These are phyloP conservation scores for Euleptes europaea DNA, from an alignment of 2,113 vertebrate species.

Conservation along the genomic window DNA sequence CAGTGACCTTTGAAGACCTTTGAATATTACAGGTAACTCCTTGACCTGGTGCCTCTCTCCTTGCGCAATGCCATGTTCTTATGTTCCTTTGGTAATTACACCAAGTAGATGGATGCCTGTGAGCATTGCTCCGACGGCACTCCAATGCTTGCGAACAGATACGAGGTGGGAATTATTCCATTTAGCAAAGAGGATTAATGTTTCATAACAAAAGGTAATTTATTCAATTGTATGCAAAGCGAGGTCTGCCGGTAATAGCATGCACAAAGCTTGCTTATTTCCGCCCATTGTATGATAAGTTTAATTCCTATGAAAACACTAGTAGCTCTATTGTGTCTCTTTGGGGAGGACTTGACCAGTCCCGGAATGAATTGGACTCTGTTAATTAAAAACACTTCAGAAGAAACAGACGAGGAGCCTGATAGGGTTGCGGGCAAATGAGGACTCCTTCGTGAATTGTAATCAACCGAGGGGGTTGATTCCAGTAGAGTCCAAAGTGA, in stretches of 20 bases:
- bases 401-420: constrained; percentile 54
- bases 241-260: constrained; percentile 42
- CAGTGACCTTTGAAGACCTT: background rate
- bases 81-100: background rate
- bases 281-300: constrained; percentile 58
- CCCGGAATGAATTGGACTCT: constrained; percentile 61
- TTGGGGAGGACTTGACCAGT: constrained; percentile 69
- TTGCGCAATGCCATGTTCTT: background rate
- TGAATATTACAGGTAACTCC: rapidly evolving
- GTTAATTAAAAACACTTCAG: constrained; percentile 71
- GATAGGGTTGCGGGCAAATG: constrained; percentile 62
- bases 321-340: constrained; percentile 50
- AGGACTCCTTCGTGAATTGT: constrained; percentile 66
- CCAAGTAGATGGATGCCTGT: background rate
- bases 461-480: constrained; percentile 59
- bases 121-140: constrained; percentile 50
- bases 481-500: constrained; percentile 56
- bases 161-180: constrained; percentile 70
- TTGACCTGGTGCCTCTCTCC: rapidly evolving
- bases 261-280: constrained; percentile 55
- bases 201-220: constrained; percentile 79
- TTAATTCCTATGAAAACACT: constrained; percentile 74
- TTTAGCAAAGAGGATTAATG: constrained; percentile 79
- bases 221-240: constrained; percentile 78
- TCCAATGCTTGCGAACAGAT: constrained; percentile 45